Evolutionary conservation across 2,888 invertebrate species (phyloP).

Genomic region (Torymus tubicola): DNA sequence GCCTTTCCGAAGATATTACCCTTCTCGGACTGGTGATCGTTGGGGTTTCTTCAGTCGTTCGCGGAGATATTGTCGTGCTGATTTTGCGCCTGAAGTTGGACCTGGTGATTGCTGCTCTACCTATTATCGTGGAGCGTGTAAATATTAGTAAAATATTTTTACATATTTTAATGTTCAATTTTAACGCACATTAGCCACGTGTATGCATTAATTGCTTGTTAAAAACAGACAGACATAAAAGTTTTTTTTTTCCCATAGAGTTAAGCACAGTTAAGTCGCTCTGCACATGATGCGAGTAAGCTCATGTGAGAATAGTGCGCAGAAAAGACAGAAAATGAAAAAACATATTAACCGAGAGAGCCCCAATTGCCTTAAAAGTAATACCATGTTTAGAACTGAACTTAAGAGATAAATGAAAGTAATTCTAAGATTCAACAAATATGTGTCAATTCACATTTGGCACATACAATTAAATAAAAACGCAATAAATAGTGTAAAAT

Average conservation of each 20-base stretch:
- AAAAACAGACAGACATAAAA: conserved; percentile 40
- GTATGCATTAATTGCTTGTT: conserved; percentile 54
- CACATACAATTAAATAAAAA: conserved; percentile 37
- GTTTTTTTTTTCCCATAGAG: conserved; percentile 33
- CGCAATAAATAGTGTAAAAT: conserved; percentile 37
- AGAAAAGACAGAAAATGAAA: conserved; percentile 43
- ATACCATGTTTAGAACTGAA: conserved; percentile 31
- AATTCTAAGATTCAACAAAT: conserved; percentile 21
- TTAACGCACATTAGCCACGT: conserved; percentile 54
- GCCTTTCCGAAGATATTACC: conserved; percentile 60
- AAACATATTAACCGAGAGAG: conserved; percentile 41
- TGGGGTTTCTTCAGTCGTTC: conserved; percentile 60
- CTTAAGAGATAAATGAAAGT: conserved; percentile 36
- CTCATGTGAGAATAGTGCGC: conserved; percentile 38
- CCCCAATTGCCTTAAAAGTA: conserved; percentile 25
- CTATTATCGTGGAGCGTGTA: conserved; percentile 61
- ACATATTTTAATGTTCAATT: conserved; percentile 10
- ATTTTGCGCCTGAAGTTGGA: conserved; percentile 69
- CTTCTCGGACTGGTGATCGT: conserved; percentile 65
- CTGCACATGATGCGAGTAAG: conserved; percentile 21
- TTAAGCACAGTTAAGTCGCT: conserved; percentile 50
- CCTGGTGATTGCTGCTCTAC: conserved; percentile 68
- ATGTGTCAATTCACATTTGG: conserved; percentile 43
- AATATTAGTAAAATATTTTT: conserved; percentile 50
- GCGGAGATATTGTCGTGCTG: conserved; percentile 72